Evolutionary conservation across 2,797 vertebrate genomes (phyloP), one percentile per base, ranked within the genome.

Genomic region (Myotis vivesi): DNA sequence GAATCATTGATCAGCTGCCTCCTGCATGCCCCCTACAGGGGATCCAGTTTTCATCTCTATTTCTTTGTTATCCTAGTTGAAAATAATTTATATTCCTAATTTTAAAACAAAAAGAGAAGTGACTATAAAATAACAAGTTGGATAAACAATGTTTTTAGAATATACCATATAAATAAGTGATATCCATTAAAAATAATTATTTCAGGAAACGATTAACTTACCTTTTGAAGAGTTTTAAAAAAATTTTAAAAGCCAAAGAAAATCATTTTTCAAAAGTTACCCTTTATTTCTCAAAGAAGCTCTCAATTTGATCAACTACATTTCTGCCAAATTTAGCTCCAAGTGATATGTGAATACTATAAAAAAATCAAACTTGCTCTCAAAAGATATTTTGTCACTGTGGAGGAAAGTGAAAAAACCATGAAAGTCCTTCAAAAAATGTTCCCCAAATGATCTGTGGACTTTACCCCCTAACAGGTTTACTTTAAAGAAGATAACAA

Each of bases 41-140:
- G 25, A 59, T 59, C 57, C 57, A 86, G 79, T 96, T 98, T 98
- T 96, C 81, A 88, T 88, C 93, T 89, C 92, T 68, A 69, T 72
- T 76, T 92, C n/a, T 80, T 80, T 72, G 86, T 85, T 87, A 91
- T 77, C 8, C 20, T 68, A 86, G 28, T 28, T 84, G 66, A 77
- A 94, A 96, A 79, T 71, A 88, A 86, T 75, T 55, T 64, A 49
- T 30, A 53, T 87, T 92, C 91, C 25, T 91, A 86, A 94, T 30
- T 76, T 84, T 72, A 89, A 44, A 88, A 80, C 2, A 83, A 86
- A 86, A 59, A 91, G 71, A 80, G 71, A 80, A 86, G 11, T 77
- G 51, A 92, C 33, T 38, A 46, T 28, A 92, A 93, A 83, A 30
- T 88, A 95, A 90, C 51, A 86, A 75, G 30, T 49, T 2, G 75